Conservation (phyloP, 23 tunicate species). For the Corella eumyota region DNA sequence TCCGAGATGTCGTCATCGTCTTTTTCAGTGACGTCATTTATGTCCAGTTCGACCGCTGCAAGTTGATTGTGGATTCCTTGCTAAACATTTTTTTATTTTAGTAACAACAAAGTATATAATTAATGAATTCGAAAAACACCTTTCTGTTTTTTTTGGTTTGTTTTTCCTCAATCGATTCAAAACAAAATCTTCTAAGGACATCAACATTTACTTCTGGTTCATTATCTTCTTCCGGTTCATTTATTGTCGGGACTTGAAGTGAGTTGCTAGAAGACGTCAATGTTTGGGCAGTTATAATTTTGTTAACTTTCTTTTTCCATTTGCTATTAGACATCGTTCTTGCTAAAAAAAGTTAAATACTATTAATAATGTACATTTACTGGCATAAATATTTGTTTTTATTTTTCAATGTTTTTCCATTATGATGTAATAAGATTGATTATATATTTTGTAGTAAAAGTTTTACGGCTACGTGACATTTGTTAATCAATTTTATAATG, state of each 20-base stretch:
- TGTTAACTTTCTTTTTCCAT: neutral
- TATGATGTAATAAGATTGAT: no score
- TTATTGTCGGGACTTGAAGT: conserved; percentile 1
- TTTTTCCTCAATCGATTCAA: conserved; percentile 49
- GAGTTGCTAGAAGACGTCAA: no score
- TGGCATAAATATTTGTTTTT: no score
- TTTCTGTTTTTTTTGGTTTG: conserved; percentile 25
- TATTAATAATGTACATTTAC: neutral
- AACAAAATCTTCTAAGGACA: conserved; percentile 37
- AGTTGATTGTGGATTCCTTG: conserved; percentile 21
- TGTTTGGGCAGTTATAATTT: neutral
- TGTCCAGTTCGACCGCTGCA: conserved; percentile 43
- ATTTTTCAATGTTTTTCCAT: no score
- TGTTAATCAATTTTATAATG: no score
- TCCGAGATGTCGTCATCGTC: conserved; percentile 70
- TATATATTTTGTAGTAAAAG: no score
- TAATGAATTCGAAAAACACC: conserved; percentile 8
- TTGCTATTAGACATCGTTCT: neutral
- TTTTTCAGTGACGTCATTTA: conserved; percentile 51
- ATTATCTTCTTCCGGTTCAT: conserved; percentile 2
- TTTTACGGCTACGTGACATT: no score
- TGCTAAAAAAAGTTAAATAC: neutral
- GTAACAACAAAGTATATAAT: neutral
- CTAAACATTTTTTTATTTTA: neutral
- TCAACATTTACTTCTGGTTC: neutral